Base-by-base conservation (phyloP, 2,113 vertebrate genomes). In the Periophthalmodon schlosseri region DNA sequence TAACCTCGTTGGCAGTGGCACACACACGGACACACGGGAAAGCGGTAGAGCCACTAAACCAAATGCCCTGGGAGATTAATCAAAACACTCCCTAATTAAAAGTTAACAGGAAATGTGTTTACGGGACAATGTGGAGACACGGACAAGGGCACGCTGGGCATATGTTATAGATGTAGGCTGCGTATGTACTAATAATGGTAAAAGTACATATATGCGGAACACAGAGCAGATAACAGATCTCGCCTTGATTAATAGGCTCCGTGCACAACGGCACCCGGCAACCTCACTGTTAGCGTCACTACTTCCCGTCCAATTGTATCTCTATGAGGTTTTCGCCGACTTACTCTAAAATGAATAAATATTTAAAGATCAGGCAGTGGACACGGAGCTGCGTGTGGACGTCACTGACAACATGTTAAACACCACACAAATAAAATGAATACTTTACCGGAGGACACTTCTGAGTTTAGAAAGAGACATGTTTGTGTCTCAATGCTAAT, bases 41-140 rank as follows among this genome's bases (percentile, higher is more conserved):
- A 72, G 61, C 82, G 74, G 77, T 70, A 61, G 28, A 70, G 18
- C 57, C 60, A 52, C 15, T 61, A 67, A 65, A 58, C 15, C 44
- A 68, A 79, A 69, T 50, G 52, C 75, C 75, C 39, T 75, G 23
- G 23, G 77, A 67, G 76, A 81, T 78, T 69, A 77, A 67, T 76
- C 36, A 71, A 83, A 79, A 70, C 69, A 80, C 70, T 50, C 28
- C 14, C 74, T 79, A 72, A 85, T 79, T 84, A 86, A 83, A 87
- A 70, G 67, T 82, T 78, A 75, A 78, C 81, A 67, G 56, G 66
- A 82, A 82, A 78, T 16, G 44, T 60, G n/a, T 69, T 68, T 68
- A 68, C 46, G 66, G 21, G 66, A 49, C 20, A 68, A 68, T 68
- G 11, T 14, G n/a, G 46, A 47, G 39, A 14, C 14, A 15, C 9